Base-by-base conservation (phyloP, 2,888 invertebrate species). In the Orthosia gracilis region DNA sequence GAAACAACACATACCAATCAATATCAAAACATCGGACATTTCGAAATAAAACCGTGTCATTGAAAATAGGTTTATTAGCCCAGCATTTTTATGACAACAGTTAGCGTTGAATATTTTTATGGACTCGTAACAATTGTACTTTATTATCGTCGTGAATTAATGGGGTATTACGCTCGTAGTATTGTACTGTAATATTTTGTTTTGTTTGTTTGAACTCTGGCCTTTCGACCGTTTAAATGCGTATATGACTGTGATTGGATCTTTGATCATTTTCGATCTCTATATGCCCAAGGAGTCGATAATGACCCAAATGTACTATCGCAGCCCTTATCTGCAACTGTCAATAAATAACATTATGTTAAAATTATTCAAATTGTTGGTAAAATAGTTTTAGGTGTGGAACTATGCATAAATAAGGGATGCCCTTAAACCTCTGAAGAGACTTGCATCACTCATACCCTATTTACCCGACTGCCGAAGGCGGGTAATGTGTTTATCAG, bases 21-120 rank as follows among this genome's bases (percentile, higher is more conserved):
- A 84, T 82, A 76, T 40, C 55, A 73, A 18, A 71, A 26, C 83
- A 57, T 57, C 7, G 40, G 23, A 58, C n/a, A 52, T 83, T 82
- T 73, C 79, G 66, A 76, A 85, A 84, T 73, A 85, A 76, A 78
- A 74, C 59, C 40, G 61, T 84, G 85, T 83, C 84, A 84, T 55
- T 81, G 71, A 69, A 84, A 69, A 86, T 84, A 84, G 86, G 85
- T 84, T 85, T 84, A 85, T 82, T 78, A 73, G 69, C 21, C 45
- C 59, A 74, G 54, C 71, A 79, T 77, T 82, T 83, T 82, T 86
- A 82, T 75, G 74, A 59, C 64, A 68, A 69, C 64, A 72, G 72
- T 76, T 71, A 76, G 50, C 47, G 61, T 81, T 66, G 54, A 82
- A 84, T 80, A 84, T 82, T 82, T 85, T 85, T 85, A 85, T 86